phyloP scores from a whole-genome alignment of 2,797 vertebrate species.

The Prionace glauca region DNA sequence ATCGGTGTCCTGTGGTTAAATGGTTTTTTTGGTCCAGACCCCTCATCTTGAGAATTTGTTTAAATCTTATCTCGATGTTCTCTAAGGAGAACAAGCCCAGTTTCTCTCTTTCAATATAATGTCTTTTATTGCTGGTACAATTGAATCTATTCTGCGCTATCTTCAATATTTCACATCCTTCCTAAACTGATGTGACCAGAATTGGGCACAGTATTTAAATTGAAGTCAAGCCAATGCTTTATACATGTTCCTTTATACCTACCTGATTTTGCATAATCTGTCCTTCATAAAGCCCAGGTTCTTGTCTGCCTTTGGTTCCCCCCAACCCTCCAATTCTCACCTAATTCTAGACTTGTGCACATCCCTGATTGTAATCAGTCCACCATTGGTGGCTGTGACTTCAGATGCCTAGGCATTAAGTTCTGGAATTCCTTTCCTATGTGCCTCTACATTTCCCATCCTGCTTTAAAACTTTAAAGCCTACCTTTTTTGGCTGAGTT shows the following conservation, averaged over 20 bases:
- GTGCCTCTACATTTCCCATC: background rate
- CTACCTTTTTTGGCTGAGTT: too few species aligned
- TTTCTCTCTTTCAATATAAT: too few species aligned
- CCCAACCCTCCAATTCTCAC: background rate
- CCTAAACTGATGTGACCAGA: background rate
- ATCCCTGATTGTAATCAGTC: background rate
- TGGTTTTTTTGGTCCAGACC: background rate
- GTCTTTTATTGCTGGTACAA: too few species aligned
- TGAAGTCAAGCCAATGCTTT: background rate
- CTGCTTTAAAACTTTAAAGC: background rate
- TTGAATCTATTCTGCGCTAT: background rate
- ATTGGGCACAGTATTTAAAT: background rate
- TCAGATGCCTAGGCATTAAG: background rate
- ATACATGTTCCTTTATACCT: background rate
- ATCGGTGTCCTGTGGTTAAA: background rate
- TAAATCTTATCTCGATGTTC: background rate
- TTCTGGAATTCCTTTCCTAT: background rate
- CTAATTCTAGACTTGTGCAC: too few species aligned
- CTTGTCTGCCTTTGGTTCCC: background rate
- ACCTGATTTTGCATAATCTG: background rate
- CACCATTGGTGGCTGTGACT: background rate
- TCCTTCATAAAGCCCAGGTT: background rate
- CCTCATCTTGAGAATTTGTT: background rate
- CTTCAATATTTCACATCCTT: background rate
- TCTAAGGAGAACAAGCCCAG: too few species aligned